A percentile compares a stretch with the other conserved stretches of the same genome.
Conservation (phyloP, 2,113 vertebrate genomes). For the Cyphomyrus plagiostoma region DNA sequence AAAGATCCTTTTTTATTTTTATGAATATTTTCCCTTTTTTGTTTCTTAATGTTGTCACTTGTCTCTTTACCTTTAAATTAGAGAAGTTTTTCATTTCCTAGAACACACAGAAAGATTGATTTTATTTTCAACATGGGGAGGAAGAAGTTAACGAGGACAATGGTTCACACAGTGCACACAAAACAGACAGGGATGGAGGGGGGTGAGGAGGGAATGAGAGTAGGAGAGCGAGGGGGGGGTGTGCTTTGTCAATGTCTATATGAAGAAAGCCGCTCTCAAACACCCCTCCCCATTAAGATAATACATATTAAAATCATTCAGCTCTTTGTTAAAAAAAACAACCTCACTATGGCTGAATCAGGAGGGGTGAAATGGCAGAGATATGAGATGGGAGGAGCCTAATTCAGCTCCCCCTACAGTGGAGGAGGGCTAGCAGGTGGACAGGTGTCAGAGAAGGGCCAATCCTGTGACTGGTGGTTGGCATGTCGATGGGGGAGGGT, state of each 20-base stretch:
- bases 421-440: slow-evolving; percentile 43
- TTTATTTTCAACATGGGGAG: slow-evolving; percentile 46
- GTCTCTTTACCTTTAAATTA: slow-evolving; percentile 48
- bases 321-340: slow-evolving; percentile 48
- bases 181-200: slow-evolving; percentile 41
- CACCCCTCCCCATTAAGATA: slow-evolving; percentile 40
- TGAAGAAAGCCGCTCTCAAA: slow-evolving; percentile 49
- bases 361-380: slow-evolving; percentile 29
- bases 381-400: slow-evolving; percentile 29
- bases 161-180: slow-evolving; percentile 63
- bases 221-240: slow-evolving; percentile 32
- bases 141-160: slow-evolving; percentile 47
- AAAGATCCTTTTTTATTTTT: slow-evolving; percentile 27
- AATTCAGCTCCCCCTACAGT: slow-evolving; percentile 30
- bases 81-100: slow-evolving; percentile 66
- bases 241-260: slow-evolving; percentile 53
- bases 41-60: slow-evolving; percentile 47
- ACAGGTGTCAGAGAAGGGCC: slow-evolving; percentile 46
- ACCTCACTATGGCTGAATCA: slow-evolving; percentile 47
- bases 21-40: slow-evolving; percentile 33
- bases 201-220: background rate
- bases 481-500: slow-evolving; percentile 52
- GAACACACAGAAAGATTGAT: slow-evolving; percentile 66
- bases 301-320: slow-evolving; percentile 46
- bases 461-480: slow-evolving; percentile 43